These are phyloP conservation scores for Eristalinus sepulchralis DNA, from an alignment of 2,888 invertebrate genomes.

Conservation along the genomic window DNA sequence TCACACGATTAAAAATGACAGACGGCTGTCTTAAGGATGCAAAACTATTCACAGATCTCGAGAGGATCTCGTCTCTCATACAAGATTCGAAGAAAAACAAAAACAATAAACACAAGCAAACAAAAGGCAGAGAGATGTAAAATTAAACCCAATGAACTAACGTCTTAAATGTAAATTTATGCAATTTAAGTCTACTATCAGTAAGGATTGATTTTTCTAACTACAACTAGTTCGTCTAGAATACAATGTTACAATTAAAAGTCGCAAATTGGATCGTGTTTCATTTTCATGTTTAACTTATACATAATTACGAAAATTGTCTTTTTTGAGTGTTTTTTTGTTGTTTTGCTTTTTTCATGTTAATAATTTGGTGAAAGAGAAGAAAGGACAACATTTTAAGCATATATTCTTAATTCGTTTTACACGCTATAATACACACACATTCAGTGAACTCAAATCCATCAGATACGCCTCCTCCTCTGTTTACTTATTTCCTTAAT, in stretches of 20 bases:
- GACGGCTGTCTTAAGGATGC: slow-evolving; percentile 20
- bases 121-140: background rate
- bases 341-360: background rate
- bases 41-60: slow-evolving; percentile 37
- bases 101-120: slow-evolving; percentile 5
- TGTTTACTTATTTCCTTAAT: slow-evolving; percentile 8
- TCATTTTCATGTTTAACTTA: slow-evolving; percentile 1
- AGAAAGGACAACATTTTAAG: slow-evolving; percentile 13
- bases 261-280: slow-evolving; percentile 38
- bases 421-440: slow-evolving; percentile 30
- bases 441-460: background rate
- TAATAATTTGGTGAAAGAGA: slow-evolving; percentile 1
- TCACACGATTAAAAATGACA: slow-evolving; percentile 48
- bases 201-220: slow-evolving; percentile 53
- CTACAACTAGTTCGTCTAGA: slow-evolving; percentile 54
- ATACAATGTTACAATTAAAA: slow-evolving; percentile 38
- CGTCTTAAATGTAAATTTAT: background rate
- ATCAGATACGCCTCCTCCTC: background rate
- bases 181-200: slow-evolving; percentile 36
- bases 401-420: slow-evolving; percentile 31
- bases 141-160: slow-evolving; percentile 2
- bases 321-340: slow-evolving; percentile 30
- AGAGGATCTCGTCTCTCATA: slow-evolving; percentile 18
- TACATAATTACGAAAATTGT: slow-evolving; percentile 27
- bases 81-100: background rate